Evolutionary conservation across 2,888 invertebrate genomes (phyloP).

Genomic region (Megalurothrips usitatus): DNA sequence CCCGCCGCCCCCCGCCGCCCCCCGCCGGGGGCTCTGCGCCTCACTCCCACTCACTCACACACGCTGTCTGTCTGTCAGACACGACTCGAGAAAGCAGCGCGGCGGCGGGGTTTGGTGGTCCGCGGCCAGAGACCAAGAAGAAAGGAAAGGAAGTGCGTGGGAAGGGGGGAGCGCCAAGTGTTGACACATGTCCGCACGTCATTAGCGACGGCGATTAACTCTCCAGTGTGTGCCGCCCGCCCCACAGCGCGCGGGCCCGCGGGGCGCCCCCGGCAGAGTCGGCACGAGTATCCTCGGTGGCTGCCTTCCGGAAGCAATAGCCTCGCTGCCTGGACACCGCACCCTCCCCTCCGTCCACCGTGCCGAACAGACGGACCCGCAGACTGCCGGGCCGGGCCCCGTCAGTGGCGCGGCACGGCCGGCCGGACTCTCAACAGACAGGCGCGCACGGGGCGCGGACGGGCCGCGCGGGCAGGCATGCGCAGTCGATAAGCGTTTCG

Average conservation of each 20-base stretch:
- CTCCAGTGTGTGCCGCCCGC: background rate
- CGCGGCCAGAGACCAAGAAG: background rate
- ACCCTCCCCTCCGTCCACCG: too few species aligned
- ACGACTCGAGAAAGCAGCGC: background rate
- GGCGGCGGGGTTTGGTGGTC: background rate
- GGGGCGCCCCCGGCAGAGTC: background rate
- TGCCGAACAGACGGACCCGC: too few species aligned
- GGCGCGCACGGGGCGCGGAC: too few species aligned
- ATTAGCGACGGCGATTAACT: slow-evolving; percentile 13
- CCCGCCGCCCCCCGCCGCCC: background rate
- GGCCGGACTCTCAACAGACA: too few species aligned
- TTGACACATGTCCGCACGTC: slow-evolving; percentile 15
- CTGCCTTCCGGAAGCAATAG: slow-evolving; percentile 5
- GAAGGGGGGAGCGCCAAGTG: background rate
- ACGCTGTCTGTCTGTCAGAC: background rate
- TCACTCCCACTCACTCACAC: background rate
- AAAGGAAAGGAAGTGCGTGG: background rate
- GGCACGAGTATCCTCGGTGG: background rate
- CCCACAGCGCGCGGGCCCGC: background rate
- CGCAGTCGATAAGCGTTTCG: too few species aligned
- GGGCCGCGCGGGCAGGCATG: too few species aligned
- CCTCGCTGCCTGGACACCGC: background rate
- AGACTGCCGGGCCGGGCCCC: too few species aligned
- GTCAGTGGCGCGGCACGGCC: too few species aligned
- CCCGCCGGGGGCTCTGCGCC: background rate